Conservation (phyloP, 2,113 vertebrate species). For the Perca schrenkii region DNA sequence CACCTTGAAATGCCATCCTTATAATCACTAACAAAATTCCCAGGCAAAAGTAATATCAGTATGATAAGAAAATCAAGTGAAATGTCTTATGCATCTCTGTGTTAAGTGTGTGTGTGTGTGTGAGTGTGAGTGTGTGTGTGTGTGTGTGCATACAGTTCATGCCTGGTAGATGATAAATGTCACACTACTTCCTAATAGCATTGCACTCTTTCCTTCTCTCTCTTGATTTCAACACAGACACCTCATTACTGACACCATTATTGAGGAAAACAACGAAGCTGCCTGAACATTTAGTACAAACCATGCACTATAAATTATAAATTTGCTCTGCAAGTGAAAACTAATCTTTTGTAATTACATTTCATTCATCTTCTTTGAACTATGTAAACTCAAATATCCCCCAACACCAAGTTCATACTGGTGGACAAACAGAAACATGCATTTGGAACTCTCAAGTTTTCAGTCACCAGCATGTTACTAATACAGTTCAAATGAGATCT, state of each 20-base stretch:
- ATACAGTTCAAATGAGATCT: not conserved
- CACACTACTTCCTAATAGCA: not conserved
- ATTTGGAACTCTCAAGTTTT: not conserved
- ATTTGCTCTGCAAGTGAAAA: not conserved
- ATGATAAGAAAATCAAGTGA: not conserved
- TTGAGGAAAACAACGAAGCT: not conserved
- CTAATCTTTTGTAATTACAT: no score
- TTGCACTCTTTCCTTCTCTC: not conserved
- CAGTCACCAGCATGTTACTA: not conserved
- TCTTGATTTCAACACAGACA: not conserved
- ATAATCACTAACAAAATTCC: not conserved
- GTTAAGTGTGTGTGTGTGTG: no score
- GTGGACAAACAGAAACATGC: not conserved
- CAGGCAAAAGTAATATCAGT: not conserved
- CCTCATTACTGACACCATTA: no score
- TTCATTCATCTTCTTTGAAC: not conserved
- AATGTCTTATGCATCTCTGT: not conserved
- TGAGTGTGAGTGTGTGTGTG: no score
- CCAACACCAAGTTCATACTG: not conserved
- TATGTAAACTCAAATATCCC: not conserved
- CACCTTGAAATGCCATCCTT: not conserved
- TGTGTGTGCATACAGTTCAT: not conserved
- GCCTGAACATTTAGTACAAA: not conserved
- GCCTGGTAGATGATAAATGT: not conserved
- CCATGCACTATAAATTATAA: no score